Base-by-base conservation (phyloP, 2,797 vertebrate species). In the Clangula hyemalis region DNA sequence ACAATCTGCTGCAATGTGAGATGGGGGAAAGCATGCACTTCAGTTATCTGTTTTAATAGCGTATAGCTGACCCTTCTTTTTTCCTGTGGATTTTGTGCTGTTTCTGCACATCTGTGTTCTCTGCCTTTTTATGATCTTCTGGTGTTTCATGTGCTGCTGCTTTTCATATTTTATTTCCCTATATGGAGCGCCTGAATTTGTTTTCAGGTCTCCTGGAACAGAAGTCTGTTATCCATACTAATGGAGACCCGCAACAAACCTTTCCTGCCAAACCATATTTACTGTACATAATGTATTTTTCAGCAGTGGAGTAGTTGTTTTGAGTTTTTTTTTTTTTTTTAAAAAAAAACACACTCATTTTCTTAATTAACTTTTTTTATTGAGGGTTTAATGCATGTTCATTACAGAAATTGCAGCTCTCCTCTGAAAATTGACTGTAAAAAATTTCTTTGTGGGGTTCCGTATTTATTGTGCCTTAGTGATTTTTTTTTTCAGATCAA, bases 311-410 rank as follows among this genome's bases (percentile, higher is more conserved):
- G 89, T 53, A 76, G n/a, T 93, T 90, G 66, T 60, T 95, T 78
- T 34, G 45, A 78, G 34, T 57, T 22, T 12, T 20, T 43, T 19
- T 20, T 20, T 43, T 20, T 45, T 19, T 36, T 36, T 36, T 36
- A 36, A 36, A 43, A 43, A 65, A 61, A 75, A 83, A 88, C 72
- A 84, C 36, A 9, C 57, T 90, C 17, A 81, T 95, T 95, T 93
- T 90, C 88, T 94, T 96, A 94, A 97, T 95, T 97, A 96, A 94
- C 85, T 94, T 95, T 94, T 94, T 94, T 93, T 81, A 92, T 94
- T 83, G 82, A 92, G 85, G 25, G 15, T 90, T 92, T 97, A 94
- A 93, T 95, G 60, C 70, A 41, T 73, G 84, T 64, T 97, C 86
- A 85, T 97, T 95, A 93, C 28, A 93, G 79, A 89, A 94, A 92